Percentiles rank a stretch among this genome's conserved stretches.
These are phyloP conservation scores for Ceratoteleas bidentatus DNA, from an alignment of 1,140 invertebrate genomes.

Conservation along the genomic window DNA sequence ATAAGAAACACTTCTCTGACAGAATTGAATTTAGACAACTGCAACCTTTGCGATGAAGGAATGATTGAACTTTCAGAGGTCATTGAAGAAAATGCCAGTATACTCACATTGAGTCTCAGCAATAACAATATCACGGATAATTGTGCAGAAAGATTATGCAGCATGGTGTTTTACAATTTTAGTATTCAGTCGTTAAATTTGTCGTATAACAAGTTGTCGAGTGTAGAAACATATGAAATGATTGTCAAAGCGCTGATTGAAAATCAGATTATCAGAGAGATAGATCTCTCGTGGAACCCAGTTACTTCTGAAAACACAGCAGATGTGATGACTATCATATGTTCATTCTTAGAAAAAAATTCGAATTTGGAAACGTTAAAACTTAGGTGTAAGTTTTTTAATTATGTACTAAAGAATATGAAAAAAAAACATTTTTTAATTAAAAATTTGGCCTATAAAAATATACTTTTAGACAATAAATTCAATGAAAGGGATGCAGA, in stretches of 20 bases:
- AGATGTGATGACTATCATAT: slow-evolving; percentile 49
- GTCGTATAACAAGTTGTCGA: slow-evolving; percentile 79
- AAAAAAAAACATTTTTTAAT: slow-evolving; percentile 15
- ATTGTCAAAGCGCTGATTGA: slow-evolving; percentile 68
- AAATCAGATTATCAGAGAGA: slow-evolving; percentile 65
- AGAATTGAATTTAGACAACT: slow-evolving; percentile 78
- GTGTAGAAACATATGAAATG: slow-evolving; percentile 67
- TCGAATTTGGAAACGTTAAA: slow-evolving; percentile 62
- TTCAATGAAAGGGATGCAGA: slow-evolving; percentile 65
- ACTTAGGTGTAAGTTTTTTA: slow-evolving; percentile 68
- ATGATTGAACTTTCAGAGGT: slow-evolving; percentile 71
- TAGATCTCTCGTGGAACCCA: slow-evolving; percentile 79
- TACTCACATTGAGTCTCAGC: slow-evolving; percentile 74
- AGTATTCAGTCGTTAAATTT: slow-evolving; percentile 76
- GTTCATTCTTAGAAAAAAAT: slow-evolving; percentile 56
- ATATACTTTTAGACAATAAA: slow-evolving; percentile 69
- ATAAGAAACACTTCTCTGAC: too few species aligned
- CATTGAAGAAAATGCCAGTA: slow-evolving; percentile 60
- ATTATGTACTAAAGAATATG: neutral
- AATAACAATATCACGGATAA: slow-evolving; percentile 74
- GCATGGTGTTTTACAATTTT: slow-evolving; percentile 69
- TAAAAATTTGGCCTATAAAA: too few species aligned
- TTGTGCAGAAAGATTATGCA: slow-evolving; percentile 65
- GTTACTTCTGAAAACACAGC: slow-evolving; percentile 58
- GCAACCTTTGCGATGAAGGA: slow-evolving; percentile 78